These are phyloP conservation scores for Odontomachus brunneus DNA, from an alignment of 1,140 invertebrate genomes.

Conservation along the genomic window DNA sequence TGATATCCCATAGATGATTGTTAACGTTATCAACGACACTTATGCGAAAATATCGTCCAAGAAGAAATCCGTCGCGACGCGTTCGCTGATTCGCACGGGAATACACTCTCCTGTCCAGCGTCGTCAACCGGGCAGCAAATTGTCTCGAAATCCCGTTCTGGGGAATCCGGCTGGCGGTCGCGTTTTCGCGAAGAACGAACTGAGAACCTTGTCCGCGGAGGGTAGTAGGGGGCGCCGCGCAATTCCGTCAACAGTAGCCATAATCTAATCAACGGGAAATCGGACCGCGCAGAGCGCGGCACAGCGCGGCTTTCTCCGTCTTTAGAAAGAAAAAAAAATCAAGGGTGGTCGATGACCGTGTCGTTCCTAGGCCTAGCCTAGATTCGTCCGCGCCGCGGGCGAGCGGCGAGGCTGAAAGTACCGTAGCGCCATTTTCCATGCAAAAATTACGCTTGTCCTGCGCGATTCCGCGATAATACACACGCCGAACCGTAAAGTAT, in stretches of 20 bases:
- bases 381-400: constrained; percentile 72
- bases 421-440: constrained; percentile 78
- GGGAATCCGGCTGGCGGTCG: too few relatives aligned
- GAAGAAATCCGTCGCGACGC: too few relatives aligned
- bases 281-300: constrained; percentile 10
- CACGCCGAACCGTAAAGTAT: constrained; percentile 84
- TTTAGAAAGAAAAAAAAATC: constrained; percentile 69
- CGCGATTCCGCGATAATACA: constrained; percentile 81
- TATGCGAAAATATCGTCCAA: too few relatives aligned
- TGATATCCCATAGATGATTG: too few relatives aligned
- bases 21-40: too few relatives aligned
- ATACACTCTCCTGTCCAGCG: too few relatives aligned
- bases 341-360: constrained; percentile 74
- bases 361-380: constrained; percentile 77
- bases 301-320: constrained; percentile 69
- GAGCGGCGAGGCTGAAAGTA: constrained; percentile 76
- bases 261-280: constrained; percentile 64
- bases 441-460: constrained; percentile 79
- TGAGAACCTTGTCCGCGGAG: too few relatives aligned
- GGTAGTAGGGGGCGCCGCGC: background rate
- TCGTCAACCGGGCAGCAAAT: too few relatives aligned
- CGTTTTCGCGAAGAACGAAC: too few relatives aligned
- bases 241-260: constrained; percentile 16
- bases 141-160: too few relatives aligned
- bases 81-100: too few relatives aligned